Conservation (phyloP, 30 jellyfish, hydroid and myxozoan species). For the Morbakka virulenta region DNA sequence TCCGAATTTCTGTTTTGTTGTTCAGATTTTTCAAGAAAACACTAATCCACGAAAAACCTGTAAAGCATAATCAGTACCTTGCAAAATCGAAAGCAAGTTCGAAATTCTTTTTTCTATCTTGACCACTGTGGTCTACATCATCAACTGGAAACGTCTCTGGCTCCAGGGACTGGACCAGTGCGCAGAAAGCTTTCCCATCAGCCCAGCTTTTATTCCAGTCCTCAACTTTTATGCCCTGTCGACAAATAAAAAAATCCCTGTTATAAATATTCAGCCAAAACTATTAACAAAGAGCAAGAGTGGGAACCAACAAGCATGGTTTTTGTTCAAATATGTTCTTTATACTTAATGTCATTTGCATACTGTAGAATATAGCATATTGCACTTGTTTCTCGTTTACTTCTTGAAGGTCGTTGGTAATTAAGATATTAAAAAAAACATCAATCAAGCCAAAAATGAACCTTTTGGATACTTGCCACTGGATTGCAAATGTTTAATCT, state of each 20-base stretch:
- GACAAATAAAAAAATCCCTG: background rate
- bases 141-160: conserved; percentile 90
- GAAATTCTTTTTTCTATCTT: conserved; percentile 67
- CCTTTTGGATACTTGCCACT: no score
- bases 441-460: no score
- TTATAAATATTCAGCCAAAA: background rate
- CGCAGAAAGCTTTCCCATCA: conserved; percentile 94
- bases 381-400: no score
- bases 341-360: background rate
- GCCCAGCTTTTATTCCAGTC: conserved; percentile 94
- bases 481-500: no score
- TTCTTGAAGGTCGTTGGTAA: no score
- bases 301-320: background rate
- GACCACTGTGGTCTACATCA: conserved; percentile 58
- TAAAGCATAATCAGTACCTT: conserved; percentile 52
- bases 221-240: conserved; percentile 86
- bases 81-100: conserved; percentile 88
- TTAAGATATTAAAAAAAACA: no score
- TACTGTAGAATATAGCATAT: background rate
- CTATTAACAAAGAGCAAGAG: background rate
- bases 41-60: background rate
- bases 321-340: background rate
- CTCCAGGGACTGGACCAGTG: conserved; percentile 65
- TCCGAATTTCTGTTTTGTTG: no score
- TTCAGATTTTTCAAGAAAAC: no score